phyloP scores from a whole-genome alignment of 2,797 vertebrate species.

The Hephaestus fuliginosus region DNA sequence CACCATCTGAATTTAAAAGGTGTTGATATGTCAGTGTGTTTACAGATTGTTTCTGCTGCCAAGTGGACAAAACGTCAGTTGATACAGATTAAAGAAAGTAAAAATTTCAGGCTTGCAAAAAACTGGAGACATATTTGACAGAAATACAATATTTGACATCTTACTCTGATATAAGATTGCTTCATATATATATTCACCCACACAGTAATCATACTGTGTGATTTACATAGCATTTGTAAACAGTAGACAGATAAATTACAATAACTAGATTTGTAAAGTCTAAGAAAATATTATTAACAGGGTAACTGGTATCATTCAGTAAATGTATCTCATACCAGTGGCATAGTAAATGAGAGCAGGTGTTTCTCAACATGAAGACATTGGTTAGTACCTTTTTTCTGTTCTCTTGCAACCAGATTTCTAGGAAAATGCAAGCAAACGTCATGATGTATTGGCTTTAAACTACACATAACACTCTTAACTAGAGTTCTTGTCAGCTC shows the following conservation, averaged over 20 bases:
- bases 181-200: not conserved
- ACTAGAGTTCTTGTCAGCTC: not conserved
- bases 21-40: too few relatives aligned
- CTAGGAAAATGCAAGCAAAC: not conserved
- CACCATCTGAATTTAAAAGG: too few relatives aligned
- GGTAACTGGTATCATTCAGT: not conserved
- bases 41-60: too few relatives aligned
- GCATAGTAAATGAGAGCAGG: not conserved
- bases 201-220: not conserved
- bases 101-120: too few relatives aligned
- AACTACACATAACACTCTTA: not conserved
- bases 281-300: not conserved
- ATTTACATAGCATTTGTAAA: not conserved
- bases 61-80: too few relatives aligned
- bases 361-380: conserved; percentile 1
- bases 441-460: conserved; percentile 3
- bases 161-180: not conserved
- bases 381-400: not conserved
- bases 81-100: too few relatives aligned
- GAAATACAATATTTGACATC: not conserved
- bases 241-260: not conserved
- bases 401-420: not conserved
- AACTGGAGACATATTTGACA: too few relatives aligned
- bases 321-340: not conserved
- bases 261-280: not conserved